These are phyloP conservation scores for Stegodyphus dumicola DNA, from an alignment of 1,140 invertebrate species.

Conservation along the genomic window DNA sequence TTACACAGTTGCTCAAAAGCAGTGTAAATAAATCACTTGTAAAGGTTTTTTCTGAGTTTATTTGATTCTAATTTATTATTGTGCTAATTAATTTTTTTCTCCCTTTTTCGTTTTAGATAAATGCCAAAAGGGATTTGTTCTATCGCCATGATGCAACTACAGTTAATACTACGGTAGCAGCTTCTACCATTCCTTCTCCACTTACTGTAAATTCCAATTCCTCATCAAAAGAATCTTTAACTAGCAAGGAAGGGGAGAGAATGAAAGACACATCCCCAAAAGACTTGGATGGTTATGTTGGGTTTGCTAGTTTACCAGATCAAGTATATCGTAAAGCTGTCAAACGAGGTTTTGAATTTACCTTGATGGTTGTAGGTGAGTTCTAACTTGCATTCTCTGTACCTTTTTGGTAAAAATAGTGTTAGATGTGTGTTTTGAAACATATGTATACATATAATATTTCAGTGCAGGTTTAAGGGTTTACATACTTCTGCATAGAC, in stretches of 20 bases:
- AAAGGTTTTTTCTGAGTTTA: background rate
- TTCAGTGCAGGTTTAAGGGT: no score
- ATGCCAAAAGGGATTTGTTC: conserved; percentile 64
- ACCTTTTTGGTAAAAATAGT: no score
- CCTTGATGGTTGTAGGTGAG: conserved; percentile 98
- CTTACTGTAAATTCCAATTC: conserved; percentile 53
- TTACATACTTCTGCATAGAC: no score
- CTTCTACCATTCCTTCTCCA: conserved; percentile 52
- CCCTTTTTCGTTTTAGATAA: conserved; percentile 52
- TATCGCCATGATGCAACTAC: conserved; percentile 60
- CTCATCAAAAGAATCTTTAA: conserved; percentile 54
- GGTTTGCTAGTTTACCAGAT: conserved; percentile 91
- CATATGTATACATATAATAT: no score
- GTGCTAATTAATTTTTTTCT: background rate
- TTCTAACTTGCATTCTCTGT: conserved; percentile 61
- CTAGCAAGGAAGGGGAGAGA: conserved; percentile 59
- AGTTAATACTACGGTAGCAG: conserved; percentile 44
- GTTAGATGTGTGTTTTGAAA: no score
- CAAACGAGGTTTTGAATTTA: conserved; percentile 99
- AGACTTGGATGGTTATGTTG: conserved; percentile 58
- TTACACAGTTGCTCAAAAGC: no score
- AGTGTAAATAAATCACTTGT: background rate
- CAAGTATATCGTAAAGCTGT: conserved; percentile 99
- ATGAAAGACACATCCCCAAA: conserved; percentile 53
- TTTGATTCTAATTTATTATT: background rate